Evolutionary conservation across 1,140 invertebrate species (phyloP), one percentile per base, ranked within the genome.

Genomic region (Epicauta chinensis): DNA sequence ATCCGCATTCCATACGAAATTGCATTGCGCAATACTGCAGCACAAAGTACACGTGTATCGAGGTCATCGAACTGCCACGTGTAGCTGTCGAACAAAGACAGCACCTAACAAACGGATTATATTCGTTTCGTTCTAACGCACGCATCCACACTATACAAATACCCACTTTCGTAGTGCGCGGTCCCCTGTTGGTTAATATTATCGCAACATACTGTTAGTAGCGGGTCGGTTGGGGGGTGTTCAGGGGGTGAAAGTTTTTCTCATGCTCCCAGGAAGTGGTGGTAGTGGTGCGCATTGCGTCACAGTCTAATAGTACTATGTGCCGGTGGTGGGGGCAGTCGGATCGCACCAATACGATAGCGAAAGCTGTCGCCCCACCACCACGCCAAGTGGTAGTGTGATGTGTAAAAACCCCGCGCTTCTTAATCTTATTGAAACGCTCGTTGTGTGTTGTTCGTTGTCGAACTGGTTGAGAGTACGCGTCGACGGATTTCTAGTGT

Each of bases 11-110:
- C 43, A n/a, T n/a, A 13, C 11, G 14, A 50, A 45, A 57, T 50
- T 55, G 48, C 54, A 59, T 61, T 61, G 57, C 60, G 60, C 57
- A 61, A 61, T 50, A 41, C 52, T 59, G 57, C 57, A 56, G 44
- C 31, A 45, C 44, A 53, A 53, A 49, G 37, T 49, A 59, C 56
- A 55, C 53, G 56, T 59, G 53, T 59, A 35, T 49, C 46, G 56
- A 59, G 60, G 60, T 64, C 63, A 53, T 62, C 60, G 58, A 65
- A 58, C 63, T 41, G 63, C 56, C 63, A 65, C 63, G 61, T 65
- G 61, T 63, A 48, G 45, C 39, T 16, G 51, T 47, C 14, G 17
- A 55, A 55, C 45, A 52, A 36, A 59, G 57, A 59, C 36, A 53
- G 50, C 16, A 40, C 58, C 39, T 52, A 39, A 32, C 51, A n/a